phyloP scores from a whole-genome alignment of 2,797 vertebrate species.

The Neopelma chrysocephalum region DNA sequence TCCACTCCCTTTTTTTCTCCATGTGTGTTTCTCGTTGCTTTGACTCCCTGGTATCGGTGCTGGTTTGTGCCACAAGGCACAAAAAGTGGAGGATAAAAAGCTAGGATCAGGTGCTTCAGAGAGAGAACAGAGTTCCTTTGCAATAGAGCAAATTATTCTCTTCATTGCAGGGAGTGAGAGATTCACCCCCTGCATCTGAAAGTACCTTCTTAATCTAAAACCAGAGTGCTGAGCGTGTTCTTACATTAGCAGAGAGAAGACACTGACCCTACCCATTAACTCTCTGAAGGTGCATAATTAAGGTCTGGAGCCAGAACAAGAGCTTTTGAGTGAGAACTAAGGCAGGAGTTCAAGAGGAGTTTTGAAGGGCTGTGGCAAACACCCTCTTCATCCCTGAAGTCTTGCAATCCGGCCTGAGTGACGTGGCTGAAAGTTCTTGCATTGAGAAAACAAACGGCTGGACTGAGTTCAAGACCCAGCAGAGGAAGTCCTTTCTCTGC shows the following conservation, averaged over 20 bases:
- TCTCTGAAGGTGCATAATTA: neutral
- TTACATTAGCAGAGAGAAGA: neutral
- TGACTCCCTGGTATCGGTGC: neutral
- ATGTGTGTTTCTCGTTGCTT: accelerated
- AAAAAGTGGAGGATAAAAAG: neutral
- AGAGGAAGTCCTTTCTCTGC: neutral
- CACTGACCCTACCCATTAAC: neutral
- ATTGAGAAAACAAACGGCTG: neutral
- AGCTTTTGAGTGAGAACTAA: neutral
- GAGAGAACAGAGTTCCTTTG: neutral
- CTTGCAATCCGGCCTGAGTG: accelerated
- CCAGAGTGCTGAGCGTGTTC: accelerated
- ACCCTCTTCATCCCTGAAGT: neutral
- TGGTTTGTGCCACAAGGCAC: neutral
- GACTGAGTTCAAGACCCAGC: neutral
- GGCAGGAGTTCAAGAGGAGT: neutral
- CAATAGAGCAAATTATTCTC: neutral
- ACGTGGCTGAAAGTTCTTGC: neutral
- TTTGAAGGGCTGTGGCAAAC: neutral
- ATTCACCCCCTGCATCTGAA: neutral
- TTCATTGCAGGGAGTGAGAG: neutral
- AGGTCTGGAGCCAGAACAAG: neutral
- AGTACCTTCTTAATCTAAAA: neutral
- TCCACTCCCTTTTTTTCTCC: neutral
- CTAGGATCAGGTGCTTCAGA: neutral